These are phyloP conservation scores for Danaus melanippus DNA, from an alignment of 1,140 invertebrate species.

Conservation along the genomic window DNA sequence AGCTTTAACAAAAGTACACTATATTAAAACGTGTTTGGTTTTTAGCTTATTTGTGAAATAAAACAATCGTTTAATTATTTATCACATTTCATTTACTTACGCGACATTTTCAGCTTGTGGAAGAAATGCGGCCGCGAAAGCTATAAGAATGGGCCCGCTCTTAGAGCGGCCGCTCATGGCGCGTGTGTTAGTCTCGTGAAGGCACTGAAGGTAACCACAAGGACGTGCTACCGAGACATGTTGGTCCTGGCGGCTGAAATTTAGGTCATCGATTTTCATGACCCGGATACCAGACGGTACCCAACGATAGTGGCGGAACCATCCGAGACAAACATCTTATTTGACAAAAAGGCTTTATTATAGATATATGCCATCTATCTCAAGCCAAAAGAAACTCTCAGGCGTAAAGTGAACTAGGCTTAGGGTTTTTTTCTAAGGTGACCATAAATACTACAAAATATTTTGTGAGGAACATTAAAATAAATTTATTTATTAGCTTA, in stretches of 20 bases:
- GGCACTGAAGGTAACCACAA: constrained; percentile 16
- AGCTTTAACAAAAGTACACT: neutral
- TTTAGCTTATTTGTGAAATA: neutral
- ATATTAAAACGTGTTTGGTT: neutral
- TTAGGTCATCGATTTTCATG: constrained; percentile 40
- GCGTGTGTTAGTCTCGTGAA: constrained; percentile 38
- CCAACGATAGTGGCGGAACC: too few species aligned
- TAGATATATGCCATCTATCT: too few species aligned
- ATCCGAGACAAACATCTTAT: too few species aligned
- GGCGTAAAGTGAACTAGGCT: too few species aligned
- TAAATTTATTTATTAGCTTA: too few species aligned
- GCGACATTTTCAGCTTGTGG: constrained; percentile 54
- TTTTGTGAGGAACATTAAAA: too few species aligned
- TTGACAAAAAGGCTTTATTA: too few species aligned
- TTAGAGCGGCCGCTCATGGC: constrained; percentile 49
- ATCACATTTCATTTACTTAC: constrained; percentile 37
- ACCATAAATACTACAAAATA: too few species aligned
- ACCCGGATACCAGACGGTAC: constrained; percentile 35
- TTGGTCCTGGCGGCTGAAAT: constrained; percentile 6
- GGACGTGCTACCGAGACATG: constrained; percentile 35
- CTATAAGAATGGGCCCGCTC: constrained; percentile 49
- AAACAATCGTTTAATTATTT: constrained; percentile 1
- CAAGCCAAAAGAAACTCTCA: too few species aligned
- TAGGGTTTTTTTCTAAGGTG: too few species aligned
- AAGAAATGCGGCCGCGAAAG: constrained; percentile 46